Evolutionary conservation across 2,888 invertebrate genomes (phyloP).

Genomic region (Pasiphila rectangulata): DNA sequence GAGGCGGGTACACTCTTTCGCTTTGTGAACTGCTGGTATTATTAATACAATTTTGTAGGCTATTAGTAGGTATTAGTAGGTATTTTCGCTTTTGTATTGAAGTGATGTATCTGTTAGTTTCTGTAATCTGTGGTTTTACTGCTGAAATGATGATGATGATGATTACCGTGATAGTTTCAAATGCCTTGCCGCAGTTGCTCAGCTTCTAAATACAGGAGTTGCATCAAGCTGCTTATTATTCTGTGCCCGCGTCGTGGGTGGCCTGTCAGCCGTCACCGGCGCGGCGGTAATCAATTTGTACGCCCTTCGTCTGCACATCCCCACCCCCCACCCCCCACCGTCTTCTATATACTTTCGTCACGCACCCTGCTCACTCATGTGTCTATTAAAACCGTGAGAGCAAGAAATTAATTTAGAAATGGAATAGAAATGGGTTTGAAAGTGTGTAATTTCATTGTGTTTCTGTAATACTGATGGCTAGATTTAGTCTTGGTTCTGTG

Average conservation of each 20-base stretch:
- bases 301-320: constrained; percentile 60
- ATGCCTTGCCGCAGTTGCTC: background rate
- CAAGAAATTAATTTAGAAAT: constrained; percentile 28
- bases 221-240: constrained; percentile 14
- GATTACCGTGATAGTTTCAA: no score
- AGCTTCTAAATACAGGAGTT: constrained; percentile 37
- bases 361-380: constrained; percentile 57
- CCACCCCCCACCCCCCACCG: constrained; percentile 43
- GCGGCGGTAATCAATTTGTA: constrained; percentile 73
- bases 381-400: constrained; percentile 43
- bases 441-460: constrained; percentile 1
- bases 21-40: no score
- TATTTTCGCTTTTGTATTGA: no score
- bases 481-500: no score
- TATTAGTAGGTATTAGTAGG: no score
- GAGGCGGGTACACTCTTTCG: no score
- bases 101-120: no score
- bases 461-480: background rate
- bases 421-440: constrained; percentile 8
- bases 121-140: no score
- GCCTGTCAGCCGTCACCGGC: constrained; percentile 64
- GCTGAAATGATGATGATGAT: no score
- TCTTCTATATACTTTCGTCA: constrained; percentile 66
- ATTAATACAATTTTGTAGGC: no score
- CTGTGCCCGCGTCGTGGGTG: constrained; percentile 60